Evolutionary conservation across 37 sponge, comb jelly and placozoan genomes (phyloP).

Genomic region (Halisarca cf. caerulea): DNA sequence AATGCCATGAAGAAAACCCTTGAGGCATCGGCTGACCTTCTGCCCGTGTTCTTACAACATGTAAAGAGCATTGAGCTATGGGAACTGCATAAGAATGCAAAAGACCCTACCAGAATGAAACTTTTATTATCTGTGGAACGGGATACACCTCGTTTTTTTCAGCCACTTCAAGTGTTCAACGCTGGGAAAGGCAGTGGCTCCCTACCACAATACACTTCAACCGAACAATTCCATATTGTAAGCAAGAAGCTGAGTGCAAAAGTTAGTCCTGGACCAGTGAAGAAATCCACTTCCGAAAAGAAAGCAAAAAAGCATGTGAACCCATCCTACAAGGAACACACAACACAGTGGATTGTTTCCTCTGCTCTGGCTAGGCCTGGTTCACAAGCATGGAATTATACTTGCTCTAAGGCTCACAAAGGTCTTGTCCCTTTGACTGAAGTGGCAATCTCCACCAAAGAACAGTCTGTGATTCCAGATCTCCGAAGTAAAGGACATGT

Average conservation of each 20-base stretch:
- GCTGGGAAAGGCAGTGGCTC: neutral
- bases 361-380: slow-evolving; percentile 21
- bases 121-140: neutral
- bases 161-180: neutral
- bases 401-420: neutral
- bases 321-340: neutral
- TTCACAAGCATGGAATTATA: slow-evolving; percentile 10
- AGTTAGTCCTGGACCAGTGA: neutral
- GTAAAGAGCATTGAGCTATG: slow-evolving; percentile 51
- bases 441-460: slow-evolving; percentile 13
- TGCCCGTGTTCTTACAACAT: slow-evolving; percentile 64
- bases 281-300: neutral
- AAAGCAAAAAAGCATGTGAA: neutral
- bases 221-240: too few relatives aligned
- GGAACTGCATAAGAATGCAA: slow-evolving; percentile 21
- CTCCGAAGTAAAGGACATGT: neutral
- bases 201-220: neutral
- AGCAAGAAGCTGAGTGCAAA: neutral
- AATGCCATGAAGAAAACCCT: slow-evolving; percentile 26
- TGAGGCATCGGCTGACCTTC: slow-evolving; percentile 8
- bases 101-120: neutral
- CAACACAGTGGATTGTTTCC: slow-evolving; percentile 28
- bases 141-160: neutral
- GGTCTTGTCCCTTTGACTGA: slow-evolving; percentile 46
- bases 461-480: neutral